Percentiles rank a stretch among this genome's conserved stretches.
These are phyloP conservation scores for Thymelicus sylvestris DNA, from an alignment of 2,888 invertebrate genomes.

Conservation along the genomic window DNA sequence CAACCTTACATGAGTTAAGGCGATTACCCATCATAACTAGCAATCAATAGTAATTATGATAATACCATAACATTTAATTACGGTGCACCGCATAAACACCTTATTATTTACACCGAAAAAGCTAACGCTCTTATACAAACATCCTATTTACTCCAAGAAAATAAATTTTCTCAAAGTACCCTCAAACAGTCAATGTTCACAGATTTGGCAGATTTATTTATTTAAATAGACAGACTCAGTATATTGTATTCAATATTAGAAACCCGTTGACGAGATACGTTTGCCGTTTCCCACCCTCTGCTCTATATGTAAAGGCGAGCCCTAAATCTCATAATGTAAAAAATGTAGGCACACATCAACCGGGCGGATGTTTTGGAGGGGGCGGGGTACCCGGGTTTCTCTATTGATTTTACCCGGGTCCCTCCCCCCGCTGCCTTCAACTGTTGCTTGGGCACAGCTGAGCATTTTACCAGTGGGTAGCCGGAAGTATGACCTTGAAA, in stretches of 20 bases:
- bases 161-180: background rate
- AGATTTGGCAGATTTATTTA: background rate
- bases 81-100: too few relatives aligned
- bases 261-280: constrained; percentile 22
- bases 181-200: background rate
- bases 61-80: too few relatives aligned
- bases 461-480: constrained; percentile 25
- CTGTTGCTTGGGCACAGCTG: constrained; percentile 73
- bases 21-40: too few relatives aligned
- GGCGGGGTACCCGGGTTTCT: constrained; percentile 61
- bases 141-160: background rate
- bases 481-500: constrained; percentile 32
- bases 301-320: constrained; percentile 42
- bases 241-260: constrained; percentile 26
- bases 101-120: too few relatives aligned
- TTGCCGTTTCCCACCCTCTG: constrained; percentile 25
- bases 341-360: constrained; percentile 65
- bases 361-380: constrained; percentile 53
- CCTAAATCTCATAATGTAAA: constrained; percentile 48
- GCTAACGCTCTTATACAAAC: too few relatives aligned
- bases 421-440: constrained; percentile 69
- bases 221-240: background rate
- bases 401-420: constrained; percentile 75
- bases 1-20: too few relatives aligned
- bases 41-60: too few relatives aligned